Percentiles rank a stretch among this genome's conserved stretches.
These are phyloP conservation scores for Hydra vulgaris DNA, from an alignment of 30 jellyfish, hydroid and myxozoan genomes.

Conservation along the genomic window DNA sequence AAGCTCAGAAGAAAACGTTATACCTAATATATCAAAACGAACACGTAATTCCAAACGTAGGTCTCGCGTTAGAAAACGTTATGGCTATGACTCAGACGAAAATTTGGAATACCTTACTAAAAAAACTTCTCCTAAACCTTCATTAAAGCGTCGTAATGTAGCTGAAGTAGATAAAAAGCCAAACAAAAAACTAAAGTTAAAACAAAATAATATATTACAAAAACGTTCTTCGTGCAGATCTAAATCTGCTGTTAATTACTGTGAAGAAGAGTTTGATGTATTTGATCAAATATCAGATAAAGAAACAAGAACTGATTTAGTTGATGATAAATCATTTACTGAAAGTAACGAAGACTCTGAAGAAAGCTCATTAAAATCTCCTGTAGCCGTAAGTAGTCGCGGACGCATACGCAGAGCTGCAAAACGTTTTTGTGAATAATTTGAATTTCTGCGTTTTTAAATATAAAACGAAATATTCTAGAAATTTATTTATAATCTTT, in stretches of 20 bases:
- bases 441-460: no score
- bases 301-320: constrained; percentile 3
- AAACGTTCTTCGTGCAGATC: constrained; percentile 10
- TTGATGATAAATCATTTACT: constrained; percentile 16
- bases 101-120: neutral
- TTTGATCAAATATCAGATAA: constrained; percentile 20
- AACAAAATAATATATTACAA: neutral
- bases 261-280: constrained; percentile 25
- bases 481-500: no score
- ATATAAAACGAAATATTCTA: no score
- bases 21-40: neutral
- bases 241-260: constrained; percentile 13
- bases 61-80: neutral
- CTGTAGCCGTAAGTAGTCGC: constrained; percentile 70
- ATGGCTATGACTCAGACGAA: constrained; percentile 12
- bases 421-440: constrained; percentile 48
- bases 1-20: neutral
- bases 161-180: neutral
- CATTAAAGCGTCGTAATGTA: neutral
- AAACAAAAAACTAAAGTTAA: constrained; percentile 4
- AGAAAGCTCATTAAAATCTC: constrained; percentile 17
- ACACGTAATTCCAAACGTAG: neutral
- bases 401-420: constrained; percentile 96
- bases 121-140: neutral
- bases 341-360: constrained; percentile 17